A percentile compares a stretch with the other conserved stretches of the same genome.
Evolutionary conservation across 2,888 invertebrate species (phyloP).

Genomic region (Lathronympha strigana): DNA sequence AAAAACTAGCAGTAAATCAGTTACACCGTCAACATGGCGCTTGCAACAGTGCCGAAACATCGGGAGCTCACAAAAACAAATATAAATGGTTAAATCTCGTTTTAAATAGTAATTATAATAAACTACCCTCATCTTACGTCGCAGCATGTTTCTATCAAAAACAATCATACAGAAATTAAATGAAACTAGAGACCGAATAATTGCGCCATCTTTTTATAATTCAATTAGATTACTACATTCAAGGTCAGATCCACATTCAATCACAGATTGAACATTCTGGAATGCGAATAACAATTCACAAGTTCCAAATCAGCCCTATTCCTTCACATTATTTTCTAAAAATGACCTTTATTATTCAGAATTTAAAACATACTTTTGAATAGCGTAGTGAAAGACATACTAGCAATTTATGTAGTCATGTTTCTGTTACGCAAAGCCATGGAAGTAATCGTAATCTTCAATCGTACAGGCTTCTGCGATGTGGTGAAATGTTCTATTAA

Average conservation of each 20-base stretch:
- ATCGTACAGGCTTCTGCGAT: slow-evolving; percentile 25
- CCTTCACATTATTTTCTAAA: background rate
- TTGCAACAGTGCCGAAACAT: too few species aligned
- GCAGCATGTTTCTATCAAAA: too few species aligned
- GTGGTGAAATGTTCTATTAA: slow-evolving; percentile 27
- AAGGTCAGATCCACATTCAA: slow-evolving; percentile 34
- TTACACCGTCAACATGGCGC: too few species aligned
- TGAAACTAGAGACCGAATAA: too few species aligned
- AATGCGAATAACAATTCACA: slow-evolving; percentile 10
- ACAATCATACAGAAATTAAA: too few species aligned
- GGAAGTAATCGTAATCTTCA: slow-evolving; percentile 33
- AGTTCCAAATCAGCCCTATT: background rate
- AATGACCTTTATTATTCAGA: background rate
- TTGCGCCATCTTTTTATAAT: background rate
- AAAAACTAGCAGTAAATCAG: too few species aligned
- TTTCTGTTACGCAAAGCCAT: slow-evolving; percentile 29
- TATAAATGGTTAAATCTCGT: too few species aligned
- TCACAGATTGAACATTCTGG: slow-evolving; percentile 25
- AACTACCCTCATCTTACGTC: too few species aligned
- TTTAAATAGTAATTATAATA: too few species aligned
- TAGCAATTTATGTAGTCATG: background rate
- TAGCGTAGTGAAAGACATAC: background rate
- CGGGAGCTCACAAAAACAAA: too few species aligned
- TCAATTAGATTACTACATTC: slow-evolving; percentile 11
- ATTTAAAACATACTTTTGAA: background rate